Evolutionary conservation across 2,113 vertebrate species (phyloP), one percentile per base, ranked within the genome.

Genomic region (Petrocephalus zakoni): DNA sequence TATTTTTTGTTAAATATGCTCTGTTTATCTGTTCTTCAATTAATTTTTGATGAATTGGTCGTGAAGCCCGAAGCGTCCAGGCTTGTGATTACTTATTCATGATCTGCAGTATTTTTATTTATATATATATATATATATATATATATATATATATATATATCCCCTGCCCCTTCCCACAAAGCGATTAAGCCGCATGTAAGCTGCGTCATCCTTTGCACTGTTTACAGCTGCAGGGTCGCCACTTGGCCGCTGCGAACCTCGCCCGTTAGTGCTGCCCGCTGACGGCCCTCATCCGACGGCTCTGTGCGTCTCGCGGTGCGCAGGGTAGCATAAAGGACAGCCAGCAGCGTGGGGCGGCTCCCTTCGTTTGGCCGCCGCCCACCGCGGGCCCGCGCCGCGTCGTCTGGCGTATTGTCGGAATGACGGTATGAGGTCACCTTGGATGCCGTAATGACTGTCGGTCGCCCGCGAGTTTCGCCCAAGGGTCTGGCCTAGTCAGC

Each of bases 41-140:
- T 94, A 93, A 95, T 94, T 94, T 94, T 94, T 92, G 92, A 94
- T 94, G 91, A 92, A 91, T 88, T 49, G 90, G 75, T 37, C 58
- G n/a, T 19, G 90, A 92, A 90, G 89, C 46, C 89, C 19, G 46
- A 75, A n/a, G 90, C 1, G 86, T 92, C 91, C 90, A 94, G 94
- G 93, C 78, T 68, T 88, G 88, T 93, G 90, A 94, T 94, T 95
- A 92, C 89, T 90, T 92, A 94, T 94, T 90, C 90, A 51, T 89
- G 89, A 89, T 93, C 89, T 87, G 92, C 92, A 91, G 89, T 91
- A n/a, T 9, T 13, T 29, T n/a, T n/a, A n/a, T n/a, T n/a, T n/a
- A n/a, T n/a, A n/a, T n/a, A n/a, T n/a, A n/a, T n/a, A n/a, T n/a
- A n/a, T n/a, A n/a, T n/a, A n/a, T n/a, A n/a, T n/a, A n/a, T n/a